phyloP scores from a whole-genome alignment of 2,797 vertebrate species.

The Menidia menidia region DNA sequence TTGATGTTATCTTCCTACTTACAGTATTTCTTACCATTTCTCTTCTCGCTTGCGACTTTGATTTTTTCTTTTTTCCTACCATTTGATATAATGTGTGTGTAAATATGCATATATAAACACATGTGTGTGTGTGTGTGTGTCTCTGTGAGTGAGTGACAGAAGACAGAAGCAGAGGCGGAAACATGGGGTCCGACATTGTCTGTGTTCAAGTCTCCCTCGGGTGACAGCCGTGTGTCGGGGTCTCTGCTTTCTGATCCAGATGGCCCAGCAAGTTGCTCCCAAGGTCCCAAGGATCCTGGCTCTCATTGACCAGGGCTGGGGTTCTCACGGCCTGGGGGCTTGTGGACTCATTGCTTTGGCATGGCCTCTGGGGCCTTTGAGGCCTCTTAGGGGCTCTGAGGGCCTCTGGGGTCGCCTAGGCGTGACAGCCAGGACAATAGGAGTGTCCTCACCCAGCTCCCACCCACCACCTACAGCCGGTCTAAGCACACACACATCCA shows the following conservation, averaged over 20 bases:
- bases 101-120: not conserved
- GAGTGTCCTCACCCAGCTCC: conserved; percentile 64
- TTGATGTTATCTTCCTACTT: not conserved
- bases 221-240: conserved; percentile 80
- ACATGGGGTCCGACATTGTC: conserved; percentile 64
- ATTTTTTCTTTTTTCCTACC: conserved; percentile 31
- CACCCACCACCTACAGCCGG: conserved; percentile 66
- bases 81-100: conserved; percentile 1
- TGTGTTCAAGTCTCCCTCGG: conserved; percentile 61
- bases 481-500: conserved; percentile 54
- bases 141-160: conserved; percentile 10
- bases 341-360: conserved; percentile 67
- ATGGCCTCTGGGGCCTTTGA: conserved; percentile 79
- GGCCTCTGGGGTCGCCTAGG: conserved; percentile 73
- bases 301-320: conserved; percentile 73
- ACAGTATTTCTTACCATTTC: conserved; percentile 30
- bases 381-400: conserved; percentile 73
- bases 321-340: conserved; percentile 85
- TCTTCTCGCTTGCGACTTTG: conserved; percentile 12
- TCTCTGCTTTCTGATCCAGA: conserved; percentile 79
- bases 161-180: conserved; percentile 52
- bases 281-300: conserved; percentile 68
- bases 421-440: conserved; percentile 78
- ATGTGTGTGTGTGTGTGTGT: conserved; percentile 1
- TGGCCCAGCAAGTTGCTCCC: conserved; percentile 76